Conservation (phyloP, 2,113 vertebrate genomes). For the Callorhinus ursinus region DNA sequence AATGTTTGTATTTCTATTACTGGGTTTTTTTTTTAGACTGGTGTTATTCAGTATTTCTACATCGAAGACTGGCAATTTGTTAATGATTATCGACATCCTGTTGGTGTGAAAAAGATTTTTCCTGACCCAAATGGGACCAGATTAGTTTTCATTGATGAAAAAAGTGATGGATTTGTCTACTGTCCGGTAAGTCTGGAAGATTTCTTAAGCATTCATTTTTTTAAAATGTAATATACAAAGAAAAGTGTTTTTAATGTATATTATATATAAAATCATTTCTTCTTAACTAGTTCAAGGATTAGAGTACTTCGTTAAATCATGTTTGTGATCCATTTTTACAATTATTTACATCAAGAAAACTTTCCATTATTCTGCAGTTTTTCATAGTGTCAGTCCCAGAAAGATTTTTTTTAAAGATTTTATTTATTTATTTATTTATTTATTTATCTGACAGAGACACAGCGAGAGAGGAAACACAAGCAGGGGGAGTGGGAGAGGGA, state of each 20-base stretch:
- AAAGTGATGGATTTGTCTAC: constrained; percentile 95
- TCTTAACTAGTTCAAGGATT: not conserved
- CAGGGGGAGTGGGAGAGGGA: too few relatives aligned
- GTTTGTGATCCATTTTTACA: not conserved
- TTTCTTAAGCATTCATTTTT: constrained; percentile 27
- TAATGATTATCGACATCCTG: constrained; percentile 93
- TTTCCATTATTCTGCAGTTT: not conserved
- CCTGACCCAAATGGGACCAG: constrained; percentile 94
- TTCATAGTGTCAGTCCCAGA: not conserved
- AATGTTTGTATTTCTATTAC: not conserved
- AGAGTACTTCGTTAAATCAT: not conserved
- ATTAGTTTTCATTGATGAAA: constrained; percentile 96
- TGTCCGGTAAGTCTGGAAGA: constrained; percentile 90
- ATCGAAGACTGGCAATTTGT: constrained; percentile 96
- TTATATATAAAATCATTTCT: constrained; percentile 24
- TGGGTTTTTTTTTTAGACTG: constrained; percentile 85
- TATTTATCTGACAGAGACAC: too few relatives aligned
- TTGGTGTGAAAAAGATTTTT: constrained; percentile 94
- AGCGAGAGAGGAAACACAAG: too few relatives aligned
- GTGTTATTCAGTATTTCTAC: constrained; percentile 92
- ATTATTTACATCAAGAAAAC: not conserved
- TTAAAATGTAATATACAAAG: not conserved
- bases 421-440: too few relatives aligned
- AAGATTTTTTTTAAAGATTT: not conserved
- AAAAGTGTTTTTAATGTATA: not conserved